Evolutionary conservation across 1,140 invertebrate genomes (phyloP).

Genomic region (Nasonia giraulti): DNA sequence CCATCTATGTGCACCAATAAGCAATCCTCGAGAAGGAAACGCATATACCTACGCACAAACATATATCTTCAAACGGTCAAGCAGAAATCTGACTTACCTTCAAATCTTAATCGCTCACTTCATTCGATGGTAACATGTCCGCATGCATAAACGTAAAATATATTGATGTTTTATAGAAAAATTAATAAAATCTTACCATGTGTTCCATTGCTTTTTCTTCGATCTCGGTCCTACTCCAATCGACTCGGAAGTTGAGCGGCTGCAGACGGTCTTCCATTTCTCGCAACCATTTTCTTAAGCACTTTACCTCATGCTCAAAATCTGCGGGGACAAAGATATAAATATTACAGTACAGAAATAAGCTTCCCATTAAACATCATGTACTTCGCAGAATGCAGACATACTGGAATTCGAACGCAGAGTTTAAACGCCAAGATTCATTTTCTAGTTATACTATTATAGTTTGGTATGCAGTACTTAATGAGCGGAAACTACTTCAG

Average conservation of each 20-base stretch:
- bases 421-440: conserved; percentile 5
- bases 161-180: background rate
- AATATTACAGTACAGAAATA: conserved; percentile 51
- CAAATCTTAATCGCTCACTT: background rate
- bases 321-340: conserved; percentile 72
- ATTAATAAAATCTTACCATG: conserved; percentile 76
- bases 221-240: conserved; percentile 79
- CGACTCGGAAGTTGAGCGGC: conserved; percentile 78
- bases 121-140: background rate
- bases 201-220: conserved; percentile 81
- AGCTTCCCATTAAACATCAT: background rate
- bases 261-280: conserved; percentile 80
- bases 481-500: background rate
- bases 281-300: conserved; percentile 77
- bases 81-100: conserved; percentile 43
- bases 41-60: background rate
- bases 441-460: conserved; percentile 30
- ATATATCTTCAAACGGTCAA: conserved; percentile 14
- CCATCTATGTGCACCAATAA: background rate
- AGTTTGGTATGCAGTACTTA: background rate
- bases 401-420: conserved; percentile 33
- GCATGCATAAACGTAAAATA: background rate
- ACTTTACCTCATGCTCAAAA: conserved; percentile 82
- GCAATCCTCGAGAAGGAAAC: background rate
- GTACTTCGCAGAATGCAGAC: conserved; percentile 31